Evolutionary conservation across 1,140 invertebrate genomes (phyloP).

Genomic region (Drosophila sechellia): DNA sequence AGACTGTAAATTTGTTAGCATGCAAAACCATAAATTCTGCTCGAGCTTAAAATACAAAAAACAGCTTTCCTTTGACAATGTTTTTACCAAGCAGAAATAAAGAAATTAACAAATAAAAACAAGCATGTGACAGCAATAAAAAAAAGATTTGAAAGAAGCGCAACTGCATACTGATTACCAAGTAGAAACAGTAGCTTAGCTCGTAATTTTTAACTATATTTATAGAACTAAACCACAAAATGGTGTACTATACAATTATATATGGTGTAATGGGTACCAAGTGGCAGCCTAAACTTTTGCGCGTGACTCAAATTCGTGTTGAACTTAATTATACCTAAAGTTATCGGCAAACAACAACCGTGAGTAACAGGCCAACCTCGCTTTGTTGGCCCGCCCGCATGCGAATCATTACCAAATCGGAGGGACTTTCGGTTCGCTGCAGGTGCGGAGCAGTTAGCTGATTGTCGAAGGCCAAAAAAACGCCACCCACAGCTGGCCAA

Average conservation of each 20-base stretch:
- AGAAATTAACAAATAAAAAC: too few relatives aligned
- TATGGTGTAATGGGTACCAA: not conserved
- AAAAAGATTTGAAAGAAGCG: too few relatives aligned
- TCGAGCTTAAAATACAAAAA: too few relatives aligned
- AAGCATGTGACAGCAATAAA: too few relatives aligned
- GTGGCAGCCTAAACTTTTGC: slow-evolving; percentile 5
- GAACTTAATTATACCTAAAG: slow-evolving; percentile 21
- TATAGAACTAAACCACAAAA: not conserved
- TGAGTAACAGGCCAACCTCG: slow-evolving; percentile 33
- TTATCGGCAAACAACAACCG: slow-evolving; percentile 31
- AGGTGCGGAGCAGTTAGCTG: slow-evolving; percentile 25
- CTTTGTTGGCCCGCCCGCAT: slow-evolving; percentile 30
- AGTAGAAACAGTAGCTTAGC: too few relatives aligned
- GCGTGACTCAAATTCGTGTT: slow-evolving; percentile 35
- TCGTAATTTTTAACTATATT: too few relatives aligned
- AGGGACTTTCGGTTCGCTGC: slow-evolving; percentile 25
- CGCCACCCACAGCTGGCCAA: slow-evolving; percentile 28
- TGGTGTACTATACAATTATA: not conserved
- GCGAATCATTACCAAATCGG: slow-evolving; percentile 40
- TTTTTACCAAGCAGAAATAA: too few relatives aligned
- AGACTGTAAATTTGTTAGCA: too few relatives aligned
- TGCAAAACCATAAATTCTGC: too few relatives aligned
- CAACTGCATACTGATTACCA: too few relatives aligned
- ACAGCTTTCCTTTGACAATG: too few relatives aligned
- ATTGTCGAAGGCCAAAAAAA: slow-evolving; percentile 31